Conservation (phyloP, 2,113 vertebrate species). For the Thinocorus orbignyianus region DNA sequence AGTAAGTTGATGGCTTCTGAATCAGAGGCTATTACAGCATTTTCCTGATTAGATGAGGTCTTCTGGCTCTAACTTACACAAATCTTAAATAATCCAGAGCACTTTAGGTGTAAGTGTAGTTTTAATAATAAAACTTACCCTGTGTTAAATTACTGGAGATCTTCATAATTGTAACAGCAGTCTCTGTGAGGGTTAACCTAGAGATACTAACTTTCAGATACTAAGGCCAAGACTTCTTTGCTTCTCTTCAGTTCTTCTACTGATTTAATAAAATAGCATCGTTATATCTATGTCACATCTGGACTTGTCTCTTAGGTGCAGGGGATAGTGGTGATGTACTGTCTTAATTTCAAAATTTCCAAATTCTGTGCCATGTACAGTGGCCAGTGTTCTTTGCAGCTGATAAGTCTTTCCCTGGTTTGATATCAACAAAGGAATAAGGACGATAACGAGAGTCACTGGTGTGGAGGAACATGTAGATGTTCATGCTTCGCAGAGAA, state of each 20-base stretch:
- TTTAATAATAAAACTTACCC: neutral
- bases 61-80: neutral
- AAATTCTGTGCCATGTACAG: neutral
- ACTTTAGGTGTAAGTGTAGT: neutral
- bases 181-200: neutral
- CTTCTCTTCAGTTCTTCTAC: neutral
- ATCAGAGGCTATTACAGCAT: neutral
- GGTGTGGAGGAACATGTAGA: neutral
- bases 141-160: neutral
- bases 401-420: neutral
- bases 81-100: neutral
- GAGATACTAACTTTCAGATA: neutral
- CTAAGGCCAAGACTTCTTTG: neutral
- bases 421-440: neutral
- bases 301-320: neutral
- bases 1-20: neutral
- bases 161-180: neutral
- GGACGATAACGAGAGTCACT: accelerated
- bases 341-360: neutral
- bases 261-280: neutral
- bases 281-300: neutral
- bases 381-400: neutral
- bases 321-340: neutral
- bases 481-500: neutral
- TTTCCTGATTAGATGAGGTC: neutral